phyloP scores from a whole-genome alignment of 2,888 invertebrate species.

The Unio pictorum region DNA sequence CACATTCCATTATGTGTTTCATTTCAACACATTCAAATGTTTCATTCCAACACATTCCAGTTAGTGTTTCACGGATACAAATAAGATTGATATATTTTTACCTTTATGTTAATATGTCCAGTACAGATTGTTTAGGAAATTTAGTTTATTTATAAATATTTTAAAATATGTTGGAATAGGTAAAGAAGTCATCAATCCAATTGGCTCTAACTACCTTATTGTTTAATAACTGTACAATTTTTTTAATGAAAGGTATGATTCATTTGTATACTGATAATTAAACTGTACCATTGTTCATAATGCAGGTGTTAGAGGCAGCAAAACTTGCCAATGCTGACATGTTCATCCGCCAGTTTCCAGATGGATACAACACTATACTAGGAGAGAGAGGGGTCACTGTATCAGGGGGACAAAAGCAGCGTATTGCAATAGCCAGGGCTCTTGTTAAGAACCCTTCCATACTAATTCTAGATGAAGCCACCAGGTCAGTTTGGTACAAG shows the following conservation, averaged over 20 bases:
- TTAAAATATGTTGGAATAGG: no score
- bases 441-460: conserved; percentile 90
- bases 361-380: conserved; percentile 84
- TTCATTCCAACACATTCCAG: no score
- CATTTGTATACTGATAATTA: background rate
- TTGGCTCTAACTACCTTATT: no score
- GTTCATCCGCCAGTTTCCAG: conserved; percentile 87
- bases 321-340: conserved; percentile 90
- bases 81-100: no score
- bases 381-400: conserved; percentile 94
- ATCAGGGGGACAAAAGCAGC: conserved; percentile 95
- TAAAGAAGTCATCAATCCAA: no score
- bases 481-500: conserved; percentile 77
- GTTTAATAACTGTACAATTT: no score
- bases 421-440: conserved; percentile 95
- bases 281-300: background rate
- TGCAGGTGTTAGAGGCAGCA: conserved; percentile 84
- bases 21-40: no score
- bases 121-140: no score
- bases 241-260: background rate
- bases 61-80: no score
- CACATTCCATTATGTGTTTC: no score
- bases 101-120: no score
- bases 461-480: conserved; percentile 88
- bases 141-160: no score